Conservation (phyloP, 1,140 invertebrate genomes). For the Neomicropteryx cornuta region DNA sequence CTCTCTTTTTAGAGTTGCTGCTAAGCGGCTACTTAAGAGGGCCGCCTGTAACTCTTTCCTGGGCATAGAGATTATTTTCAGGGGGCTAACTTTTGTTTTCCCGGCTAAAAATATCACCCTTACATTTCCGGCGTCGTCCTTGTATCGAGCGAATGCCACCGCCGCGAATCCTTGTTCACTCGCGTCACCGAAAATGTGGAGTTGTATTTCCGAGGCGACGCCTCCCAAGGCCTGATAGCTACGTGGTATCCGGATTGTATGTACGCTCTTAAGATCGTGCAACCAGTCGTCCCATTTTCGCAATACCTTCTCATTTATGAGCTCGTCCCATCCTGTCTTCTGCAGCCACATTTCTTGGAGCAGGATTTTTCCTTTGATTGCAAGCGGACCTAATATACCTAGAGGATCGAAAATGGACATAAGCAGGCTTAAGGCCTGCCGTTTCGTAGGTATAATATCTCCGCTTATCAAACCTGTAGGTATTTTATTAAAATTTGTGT, state of each 20-base stretch:
- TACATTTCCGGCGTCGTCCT: too few relatives aligned
- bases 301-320: neutral
- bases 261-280: neutral
- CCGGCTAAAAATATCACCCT: too few relatives aligned
- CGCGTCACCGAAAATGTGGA: too few relatives aligned
- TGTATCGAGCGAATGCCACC: too few relatives aligned
- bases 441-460: slow-evolving; percentile 13
- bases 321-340: slow-evolving; percentile 2
- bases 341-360: slow-evolving; percentile 1
- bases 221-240: too few relatives aligned
- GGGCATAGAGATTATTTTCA: too few relatives aligned
- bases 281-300: slow-evolving; percentile 1
- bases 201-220: too few relatives aligned
- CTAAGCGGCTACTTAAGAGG: too few relatives aligned
- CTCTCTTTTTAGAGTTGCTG: too few relatives aligned
- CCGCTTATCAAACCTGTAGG: slow-evolving; percentile 10
- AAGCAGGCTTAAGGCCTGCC: slow-evolving; percentile 9
- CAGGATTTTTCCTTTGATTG: slow-evolving; percentile 8
- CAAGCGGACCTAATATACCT: slow-evolving; percentile 10
- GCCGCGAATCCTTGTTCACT: too few relatives aligned
- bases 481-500: slow-evolving; percentile 11
- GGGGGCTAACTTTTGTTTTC: too few relatives aligned
- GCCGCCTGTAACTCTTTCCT: too few relatives aligned
- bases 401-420: slow-evolving; percentile 8
- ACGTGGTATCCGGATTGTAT: neutral